These are phyloP conservation scores for Odontamblyopus rebecca DNA, from an alignment of 2,797 vertebrate genomes.

Conservation along the genomic window DNA sequence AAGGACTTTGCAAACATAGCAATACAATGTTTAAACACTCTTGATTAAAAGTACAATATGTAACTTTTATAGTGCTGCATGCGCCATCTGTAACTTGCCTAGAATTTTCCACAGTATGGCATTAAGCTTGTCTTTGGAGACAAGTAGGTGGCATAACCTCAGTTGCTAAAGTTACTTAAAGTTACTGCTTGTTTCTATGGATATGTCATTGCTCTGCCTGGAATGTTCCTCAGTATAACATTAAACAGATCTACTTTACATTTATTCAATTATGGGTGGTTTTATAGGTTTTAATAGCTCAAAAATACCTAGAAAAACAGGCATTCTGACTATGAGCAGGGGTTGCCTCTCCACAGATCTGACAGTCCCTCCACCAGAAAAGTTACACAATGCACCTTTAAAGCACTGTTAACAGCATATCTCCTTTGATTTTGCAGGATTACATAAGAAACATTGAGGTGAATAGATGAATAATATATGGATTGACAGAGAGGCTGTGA, in stretches of 20 bases:
- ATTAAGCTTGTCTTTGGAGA: not conserved
- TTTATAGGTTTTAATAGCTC: no score
- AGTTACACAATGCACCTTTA: not conserved
- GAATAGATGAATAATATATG: constrained; percentile 6
- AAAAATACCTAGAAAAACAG: no score
- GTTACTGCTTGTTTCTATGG: no score
- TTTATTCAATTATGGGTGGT: no score
- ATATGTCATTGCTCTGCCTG: no score
- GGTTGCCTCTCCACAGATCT: no score
- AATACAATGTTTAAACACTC: not conserved
- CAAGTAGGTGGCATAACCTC: not conserved
- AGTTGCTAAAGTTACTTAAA: no score
- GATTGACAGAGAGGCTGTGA: constrained; percentile 4
- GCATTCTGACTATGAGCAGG: no score
- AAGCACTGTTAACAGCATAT: not conserved
- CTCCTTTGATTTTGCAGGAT: not conserved
- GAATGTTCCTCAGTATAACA: no score
- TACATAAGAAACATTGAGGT: not conserved
- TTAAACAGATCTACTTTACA: no score
- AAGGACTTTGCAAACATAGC: not conserved
- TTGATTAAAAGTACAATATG: not conserved
- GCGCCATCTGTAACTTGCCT: not conserved
- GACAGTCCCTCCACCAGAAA: not conserved
- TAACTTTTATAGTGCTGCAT: not conserved
- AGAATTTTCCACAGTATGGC: not conserved